Conservation (phyloP, 2,888 invertebrate genomes). For the Taenaris catops region DNA sequence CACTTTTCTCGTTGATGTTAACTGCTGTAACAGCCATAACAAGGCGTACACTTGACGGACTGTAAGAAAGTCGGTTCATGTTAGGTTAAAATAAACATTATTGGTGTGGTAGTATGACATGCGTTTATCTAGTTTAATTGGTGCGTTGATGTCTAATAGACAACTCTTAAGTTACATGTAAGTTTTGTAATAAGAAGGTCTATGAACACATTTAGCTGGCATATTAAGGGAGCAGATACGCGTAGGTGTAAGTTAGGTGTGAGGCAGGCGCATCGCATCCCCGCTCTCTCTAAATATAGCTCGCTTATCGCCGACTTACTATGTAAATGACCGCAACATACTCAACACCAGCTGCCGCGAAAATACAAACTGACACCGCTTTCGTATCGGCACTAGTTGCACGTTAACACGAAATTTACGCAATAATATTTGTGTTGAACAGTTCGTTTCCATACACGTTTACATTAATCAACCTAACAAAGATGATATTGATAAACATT, state of each 20-base stretch:
- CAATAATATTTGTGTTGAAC: constrained; percentile 1
- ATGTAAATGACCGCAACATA: constrained; percentile 76
- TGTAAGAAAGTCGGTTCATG: constrained; percentile 6
- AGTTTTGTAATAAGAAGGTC: constrained; percentile 12
- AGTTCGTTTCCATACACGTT: constrained; percentile 1
- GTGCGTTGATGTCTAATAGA: constrained; percentile 27
- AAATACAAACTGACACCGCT: constrained; percentile 47
- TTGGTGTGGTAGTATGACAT: too few relatives aligned
- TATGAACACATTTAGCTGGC: constrained; percentile 26
- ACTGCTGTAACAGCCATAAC: constrained; percentile 49
- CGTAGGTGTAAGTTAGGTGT: constrained; percentile 51
- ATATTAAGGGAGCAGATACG: constrained; percentile 26
- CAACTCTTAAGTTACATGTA: constrained; percentile 12
- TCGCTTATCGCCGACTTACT: constrained; percentile 72
- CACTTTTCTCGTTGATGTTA: constrained; percentile 66
- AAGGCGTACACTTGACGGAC: constrained; percentile 48
- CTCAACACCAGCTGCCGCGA: constrained; percentile 65
- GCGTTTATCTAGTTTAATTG: constrained; percentile 15
- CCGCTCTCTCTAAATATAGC: constrained; percentile 69
- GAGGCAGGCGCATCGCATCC: constrained; percentile 49
- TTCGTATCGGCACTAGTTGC: constrained; percentile 46
- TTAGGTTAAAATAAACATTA: background rate
- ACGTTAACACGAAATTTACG: constrained; percentile 33
- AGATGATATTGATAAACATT: too few relatives aligned
- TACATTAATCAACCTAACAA: constrained; percentile 1